A percentile compares a stretch with the other conserved stretches of the same genome.
Evolutionary conservation across 2,797 vertebrate species (phyloP).

Genomic region (Fistularia tabacaria): DNA sequence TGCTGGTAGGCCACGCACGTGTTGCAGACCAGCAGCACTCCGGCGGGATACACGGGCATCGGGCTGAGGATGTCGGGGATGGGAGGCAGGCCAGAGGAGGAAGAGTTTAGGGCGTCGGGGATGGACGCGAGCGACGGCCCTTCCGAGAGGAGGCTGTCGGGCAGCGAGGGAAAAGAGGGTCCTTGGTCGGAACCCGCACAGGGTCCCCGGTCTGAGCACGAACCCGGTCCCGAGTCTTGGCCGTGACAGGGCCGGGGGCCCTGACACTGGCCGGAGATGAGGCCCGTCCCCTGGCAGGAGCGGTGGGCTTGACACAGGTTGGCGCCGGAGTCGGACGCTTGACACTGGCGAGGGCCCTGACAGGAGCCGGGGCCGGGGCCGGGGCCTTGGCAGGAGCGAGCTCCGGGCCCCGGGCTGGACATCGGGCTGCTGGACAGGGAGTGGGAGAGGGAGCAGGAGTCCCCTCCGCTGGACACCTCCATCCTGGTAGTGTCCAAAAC

Average conservation of each 20-base stretch:
- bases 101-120: constrained; percentile 71
- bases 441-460: constrained; percentile 67
- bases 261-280: constrained; percentile 17
- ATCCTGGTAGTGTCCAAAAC: constrained; percentile 81
- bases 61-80: constrained; percentile 77
- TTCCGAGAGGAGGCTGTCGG: constrained; percentile 72
- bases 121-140: constrained; percentile 71
- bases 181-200: constrained; percentile 59
- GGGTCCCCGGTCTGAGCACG: constrained; percentile 21
- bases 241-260: constrained; percentile 37
- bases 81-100: constrained; percentile 67
- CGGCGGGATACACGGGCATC: constrained; percentile 86
- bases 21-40: constrained; percentile 94
- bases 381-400: constrained; percentile 50
- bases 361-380: constrained; percentile 53
- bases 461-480: constrained; percentile 70
- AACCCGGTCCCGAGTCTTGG: background rate
- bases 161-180: constrained; percentile 65
- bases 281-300: constrained; percentile 16
- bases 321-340: constrained; percentile 45
- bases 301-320: constrained; percentile 40
- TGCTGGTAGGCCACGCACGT: constrained; percentile 91
- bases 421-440: constrained; percentile 72
- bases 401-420: constrained; percentile 49
- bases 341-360: constrained; percentile 54